Conservation (phyloP, 1,140 invertebrate species). For the Eupristina koningsbergeri region DNA sequence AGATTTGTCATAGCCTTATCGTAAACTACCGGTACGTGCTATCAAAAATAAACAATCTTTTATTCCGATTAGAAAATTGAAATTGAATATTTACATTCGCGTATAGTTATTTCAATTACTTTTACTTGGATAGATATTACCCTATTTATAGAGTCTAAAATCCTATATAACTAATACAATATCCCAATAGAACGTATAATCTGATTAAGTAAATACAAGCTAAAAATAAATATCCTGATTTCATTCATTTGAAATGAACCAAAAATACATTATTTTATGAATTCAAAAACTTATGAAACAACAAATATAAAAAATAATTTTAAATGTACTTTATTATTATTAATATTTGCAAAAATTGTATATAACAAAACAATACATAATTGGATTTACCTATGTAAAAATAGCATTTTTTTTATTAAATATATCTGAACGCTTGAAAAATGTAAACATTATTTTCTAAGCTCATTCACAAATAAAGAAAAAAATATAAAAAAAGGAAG, state of each 20-base stretch:
- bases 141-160: neutral
- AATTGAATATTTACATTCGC: constrained; percentile 1
- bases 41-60: constrained; percentile 16
- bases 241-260: neutral
- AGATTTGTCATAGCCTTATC: neutral
- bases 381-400: neutral
- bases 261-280: neutral
- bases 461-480: neutral
- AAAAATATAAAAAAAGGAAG: neutral
- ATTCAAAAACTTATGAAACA: neutral
- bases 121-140: neutral
- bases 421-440: neutral
- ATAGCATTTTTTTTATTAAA: neutral
- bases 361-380: neutral
- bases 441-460: neutral
- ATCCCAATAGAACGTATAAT: neutral
- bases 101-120: neutral
- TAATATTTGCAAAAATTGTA: neutral
- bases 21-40: neutral
- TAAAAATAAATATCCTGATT: neutral
- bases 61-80: neutral
- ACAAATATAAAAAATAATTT: too few relatives aligned
- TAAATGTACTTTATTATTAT: too few relatives aligned
- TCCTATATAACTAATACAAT: neutral
- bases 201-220: constrained; percentile 1